phyloP scores from a whole-genome alignment of 2,113 vertebrate species.

The Mellivora capensis region DNA sequence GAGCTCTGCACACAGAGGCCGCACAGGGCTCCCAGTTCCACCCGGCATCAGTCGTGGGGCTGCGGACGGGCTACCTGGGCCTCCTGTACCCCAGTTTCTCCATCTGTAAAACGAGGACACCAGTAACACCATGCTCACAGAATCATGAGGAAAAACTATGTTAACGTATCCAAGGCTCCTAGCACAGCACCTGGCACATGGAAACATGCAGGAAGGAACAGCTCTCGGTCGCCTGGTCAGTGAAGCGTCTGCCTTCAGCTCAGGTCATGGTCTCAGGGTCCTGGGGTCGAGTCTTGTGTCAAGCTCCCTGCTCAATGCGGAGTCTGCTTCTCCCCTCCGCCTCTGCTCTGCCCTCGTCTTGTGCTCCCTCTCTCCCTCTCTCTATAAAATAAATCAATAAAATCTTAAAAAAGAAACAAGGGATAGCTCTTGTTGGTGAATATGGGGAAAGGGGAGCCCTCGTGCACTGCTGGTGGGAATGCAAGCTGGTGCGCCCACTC shows the following conservation, averaged over 20 bases:
- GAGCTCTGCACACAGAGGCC: background rate
- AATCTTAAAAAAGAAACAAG: background rate
- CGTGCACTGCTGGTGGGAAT: fast-evolving
- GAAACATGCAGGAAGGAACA: background rate
- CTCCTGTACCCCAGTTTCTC: no score
- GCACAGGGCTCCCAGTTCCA: background rate
- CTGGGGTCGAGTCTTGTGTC: no score
- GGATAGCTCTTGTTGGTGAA: background rate
- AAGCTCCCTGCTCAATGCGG: no score
- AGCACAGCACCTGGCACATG: background rate
- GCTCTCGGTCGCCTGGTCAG: background rate
- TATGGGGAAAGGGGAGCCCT: background rate
- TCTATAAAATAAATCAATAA: no score
- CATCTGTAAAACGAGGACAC: background rate
- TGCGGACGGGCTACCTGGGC: background rate
- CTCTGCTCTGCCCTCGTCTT: no score
- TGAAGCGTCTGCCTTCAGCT: no score
- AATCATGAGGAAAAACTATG: background rate
- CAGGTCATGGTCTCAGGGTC: no score
- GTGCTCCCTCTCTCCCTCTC: no score
- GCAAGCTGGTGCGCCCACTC: background rate
- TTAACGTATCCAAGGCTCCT: background rate
- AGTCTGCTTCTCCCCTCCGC: no score
- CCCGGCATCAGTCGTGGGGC: no score
- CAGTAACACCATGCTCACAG: background rate